Conservation (phyloP, 2,888 invertebrate genomes). For the Drosophila falleni region DNA sequence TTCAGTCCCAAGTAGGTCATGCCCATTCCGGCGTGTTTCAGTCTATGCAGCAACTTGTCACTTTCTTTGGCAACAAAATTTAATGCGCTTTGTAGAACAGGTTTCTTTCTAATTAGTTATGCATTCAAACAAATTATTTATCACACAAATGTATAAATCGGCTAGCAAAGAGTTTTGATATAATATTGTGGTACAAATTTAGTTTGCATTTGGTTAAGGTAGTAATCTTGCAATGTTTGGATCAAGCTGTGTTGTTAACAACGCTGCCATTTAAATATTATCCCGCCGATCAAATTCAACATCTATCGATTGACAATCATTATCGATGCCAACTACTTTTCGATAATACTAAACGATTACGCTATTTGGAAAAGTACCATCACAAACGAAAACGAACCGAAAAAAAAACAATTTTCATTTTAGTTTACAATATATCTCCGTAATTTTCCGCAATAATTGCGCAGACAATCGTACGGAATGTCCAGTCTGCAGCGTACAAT, state of each 20-base stretch:
- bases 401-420: conserved; percentile 37
- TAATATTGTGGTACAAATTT: not conserved
- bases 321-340: not conserved
- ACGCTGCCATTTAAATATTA: not conserved
- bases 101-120: conserved; percentile 38
- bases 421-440: conserved; percentile 21
- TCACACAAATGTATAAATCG: not conserved
- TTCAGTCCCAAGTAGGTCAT: conserved; percentile 51
- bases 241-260: not conserved
- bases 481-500: conserved; percentile 90
- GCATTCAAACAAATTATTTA: not conserved
- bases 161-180: not conserved
- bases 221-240: not conserved
- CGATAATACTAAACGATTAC: conserved; percentile 5
- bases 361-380: conserved; percentile 8
- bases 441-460: conserved; percentile 29
- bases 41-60: conserved; percentile 15
- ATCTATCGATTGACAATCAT: not conserved
- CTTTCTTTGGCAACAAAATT: conserved; percentile 23
- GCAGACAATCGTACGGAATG: conserved; percentile 85
- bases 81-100: conserved; percentile 33
- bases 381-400: conserved; percentile 41
- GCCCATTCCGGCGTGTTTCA: conserved; percentile 22
- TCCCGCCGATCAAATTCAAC: not conserved
- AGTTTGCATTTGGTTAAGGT: not conserved